Evolutionary conservation across 1,140 invertebrate genomes (phyloP).

Genomic region (Musca domestica): DNA sequence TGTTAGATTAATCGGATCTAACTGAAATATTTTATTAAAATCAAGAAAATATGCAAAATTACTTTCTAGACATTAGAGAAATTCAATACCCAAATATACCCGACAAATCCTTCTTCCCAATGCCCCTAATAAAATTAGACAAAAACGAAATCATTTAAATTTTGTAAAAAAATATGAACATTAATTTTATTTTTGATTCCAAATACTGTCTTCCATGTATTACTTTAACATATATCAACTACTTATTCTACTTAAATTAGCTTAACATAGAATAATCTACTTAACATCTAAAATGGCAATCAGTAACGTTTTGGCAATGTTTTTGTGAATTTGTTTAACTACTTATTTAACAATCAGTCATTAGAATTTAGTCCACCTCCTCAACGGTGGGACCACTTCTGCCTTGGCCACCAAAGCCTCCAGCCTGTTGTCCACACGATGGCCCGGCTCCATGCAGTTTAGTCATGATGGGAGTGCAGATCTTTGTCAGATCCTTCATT

Average conservation of each 20-base stretch:
- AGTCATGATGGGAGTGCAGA: slow-evolving; percentile 58
- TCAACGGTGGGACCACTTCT: slow-evolving; percentile 37
- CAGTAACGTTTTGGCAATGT: neutral
- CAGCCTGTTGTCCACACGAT: slow-evolving; percentile 51
- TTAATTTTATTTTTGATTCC: neutral
- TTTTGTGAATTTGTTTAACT: neutral
- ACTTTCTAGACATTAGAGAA: too few relatives aligned
- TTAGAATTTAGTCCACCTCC: slow-evolving; percentile 36
- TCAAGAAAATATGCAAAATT: too few relatives aligned
- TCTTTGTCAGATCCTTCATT: slow-evolving; percentile 57
- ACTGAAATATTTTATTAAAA: too few relatives aligned
- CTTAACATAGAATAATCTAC: neutral
- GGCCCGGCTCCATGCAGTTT: slow-evolving; percentile 32
- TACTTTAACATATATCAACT: neutral
- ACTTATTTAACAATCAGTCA: neutral
- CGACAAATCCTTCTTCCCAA: too few relatives aligned
- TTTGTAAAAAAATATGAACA: neutral
- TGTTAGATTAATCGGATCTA: too few relatives aligned
- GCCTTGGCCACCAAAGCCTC: slow-evolving; percentile 41
- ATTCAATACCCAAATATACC: too few relatives aligned
- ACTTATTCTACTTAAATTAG: neutral
- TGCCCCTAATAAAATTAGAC: too few relatives aligned
- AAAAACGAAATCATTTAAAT: neutral
- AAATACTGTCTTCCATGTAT: neutral
- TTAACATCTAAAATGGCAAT: neutral